Evolutionary conservation across 2,888 invertebrate genomes (phyloP), one percentile per base, ranked within the genome.

Genomic region (Lordiphosa andalusiaca): DNA sequence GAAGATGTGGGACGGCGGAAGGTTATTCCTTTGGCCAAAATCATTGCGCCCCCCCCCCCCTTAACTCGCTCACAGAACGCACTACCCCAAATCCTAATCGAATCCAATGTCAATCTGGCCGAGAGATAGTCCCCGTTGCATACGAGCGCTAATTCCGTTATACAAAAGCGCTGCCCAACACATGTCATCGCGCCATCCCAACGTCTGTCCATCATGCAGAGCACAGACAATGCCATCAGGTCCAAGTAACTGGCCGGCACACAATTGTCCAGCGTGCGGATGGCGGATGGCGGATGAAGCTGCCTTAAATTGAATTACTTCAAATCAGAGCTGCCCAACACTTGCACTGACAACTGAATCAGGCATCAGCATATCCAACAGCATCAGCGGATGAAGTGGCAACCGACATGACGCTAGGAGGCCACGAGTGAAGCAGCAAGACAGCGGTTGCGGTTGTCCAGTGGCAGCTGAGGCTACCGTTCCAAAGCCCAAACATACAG

Each of bases 141-240:
- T 30, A 42, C 25, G 52, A 35, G 48, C 36, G 61, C 56, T 67
- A 67, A 68, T 68, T 67, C 69, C 62, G 62, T 68, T 61, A 67
- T 53, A 48, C 67, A 67, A 53, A 56, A 23, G 9, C 10, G 3
- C 10, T 10, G 10, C 52, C 12, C 19, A 30, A 33, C 30, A 30
- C 30, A 10, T 25, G 41, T 25, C 62, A 47, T 68, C 62, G 6
- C 6, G 25, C 6, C 25, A 25, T 25, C 25, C 25, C 49, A 53
- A 57, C 19, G 67, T n/a, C 62, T 48, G 65, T 66, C 65, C 67
- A 67, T 25, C 25, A 25, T 25, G 25, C 25, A 25, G 6, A 6
- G 6, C 25, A 25, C 25, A 25, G 25, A 25, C 25, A 25, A 25
- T 25, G 25, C 25, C 25, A 25, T 25, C 25, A 25, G 6, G 25